A percentile compares a stretch with the other conserved stretches of the same genome.
Conservation (phyloP, 2,888 invertebrate species). For the Trissoscelio sp. region DNA sequence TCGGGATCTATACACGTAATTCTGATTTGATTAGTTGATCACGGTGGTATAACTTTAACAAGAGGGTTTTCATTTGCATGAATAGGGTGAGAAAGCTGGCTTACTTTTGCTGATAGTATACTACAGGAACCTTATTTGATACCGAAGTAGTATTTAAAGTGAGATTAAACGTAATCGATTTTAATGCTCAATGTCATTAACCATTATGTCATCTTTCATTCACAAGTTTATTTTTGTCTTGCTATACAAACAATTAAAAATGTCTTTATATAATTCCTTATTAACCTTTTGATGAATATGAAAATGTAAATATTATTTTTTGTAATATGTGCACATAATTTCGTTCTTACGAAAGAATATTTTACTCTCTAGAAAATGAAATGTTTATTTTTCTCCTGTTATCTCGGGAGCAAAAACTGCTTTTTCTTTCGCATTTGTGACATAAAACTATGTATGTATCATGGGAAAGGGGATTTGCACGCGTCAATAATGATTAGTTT, state of each 20-base stretch:
- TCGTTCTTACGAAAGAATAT: no score
- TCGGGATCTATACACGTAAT: conserved; percentile 78
- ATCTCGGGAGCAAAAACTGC: no score
- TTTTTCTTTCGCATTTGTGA: no score
- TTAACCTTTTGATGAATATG: not conserved
- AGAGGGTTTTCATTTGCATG: conserved; percentile 76
- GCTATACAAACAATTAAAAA: not conserved
- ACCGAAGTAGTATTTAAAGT: conserved; percentile 71
- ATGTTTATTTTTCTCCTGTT: no score
- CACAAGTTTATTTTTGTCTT: conserved; percentile 36
- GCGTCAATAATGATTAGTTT: no score
- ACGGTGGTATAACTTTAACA: conserved; percentile 60
- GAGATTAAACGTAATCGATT: conserved; percentile 72
- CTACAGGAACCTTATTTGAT: conserved; percentile 64
- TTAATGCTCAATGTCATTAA: conserved; percentile 57
- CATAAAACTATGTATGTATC: no score
- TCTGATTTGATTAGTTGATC: conserved; percentile 77
- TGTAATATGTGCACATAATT: no score
- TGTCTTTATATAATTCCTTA: not conserved
- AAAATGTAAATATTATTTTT: no score
- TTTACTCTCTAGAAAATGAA: no score
- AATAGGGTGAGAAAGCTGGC: conserved; percentile 64
- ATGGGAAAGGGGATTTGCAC: no score
- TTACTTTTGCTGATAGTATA: conserved; percentile 57
- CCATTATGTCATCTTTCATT: conserved; percentile 57